Percentiles rank a stretch among this genome's conserved stretches.
Evolutionary conservation across 2,113 vertebrate species (phyloP).

Genomic region (Gambusia holbrooki): DNA sequence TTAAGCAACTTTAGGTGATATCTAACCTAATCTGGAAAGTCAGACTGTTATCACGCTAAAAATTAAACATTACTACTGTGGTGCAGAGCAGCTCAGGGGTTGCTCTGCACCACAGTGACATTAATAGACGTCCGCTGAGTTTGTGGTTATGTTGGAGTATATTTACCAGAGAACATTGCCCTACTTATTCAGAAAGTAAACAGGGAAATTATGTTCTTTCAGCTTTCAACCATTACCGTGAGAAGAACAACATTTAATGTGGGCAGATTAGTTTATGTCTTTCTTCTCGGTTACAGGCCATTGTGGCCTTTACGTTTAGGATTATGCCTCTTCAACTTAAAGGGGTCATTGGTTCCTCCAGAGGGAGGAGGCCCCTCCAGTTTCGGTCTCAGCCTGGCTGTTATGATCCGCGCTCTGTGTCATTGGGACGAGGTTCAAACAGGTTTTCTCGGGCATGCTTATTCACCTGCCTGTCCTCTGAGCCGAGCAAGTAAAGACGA

Average conservation of each 20-base stretch:
- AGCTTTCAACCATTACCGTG: background rate
- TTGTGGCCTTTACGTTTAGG: background rate
- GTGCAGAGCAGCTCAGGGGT: too few species aligned
- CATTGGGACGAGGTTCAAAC: constrained; percentile 8
- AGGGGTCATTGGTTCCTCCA: constrained; percentile 20
- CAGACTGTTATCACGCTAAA: too few species aligned
- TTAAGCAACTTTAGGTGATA: too few species aligned
- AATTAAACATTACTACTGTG: too few species aligned
- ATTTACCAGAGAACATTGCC: background rate
- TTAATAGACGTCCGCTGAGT: background rate
- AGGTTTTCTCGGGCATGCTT: constrained; percentile 21
- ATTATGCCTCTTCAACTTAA: background rate
- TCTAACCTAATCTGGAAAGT: too few species aligned
- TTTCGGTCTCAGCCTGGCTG: background rate
- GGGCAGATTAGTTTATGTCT: background rate
- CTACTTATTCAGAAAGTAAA: background rate
- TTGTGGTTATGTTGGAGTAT: background rate
- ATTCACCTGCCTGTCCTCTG: constrained; percentile 52
- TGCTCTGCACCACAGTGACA: background rate
- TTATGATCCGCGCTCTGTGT: background rate
- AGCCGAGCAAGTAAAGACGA: constrained; percentile 66
- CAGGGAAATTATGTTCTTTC: background rate
- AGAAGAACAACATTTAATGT: background rate
- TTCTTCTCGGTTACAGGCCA: background rate
- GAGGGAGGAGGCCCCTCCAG: constrained; percentile 20